Conservation (phyloP, 2,113 vertebrate species). For the Xenopus borealis region DNA sequence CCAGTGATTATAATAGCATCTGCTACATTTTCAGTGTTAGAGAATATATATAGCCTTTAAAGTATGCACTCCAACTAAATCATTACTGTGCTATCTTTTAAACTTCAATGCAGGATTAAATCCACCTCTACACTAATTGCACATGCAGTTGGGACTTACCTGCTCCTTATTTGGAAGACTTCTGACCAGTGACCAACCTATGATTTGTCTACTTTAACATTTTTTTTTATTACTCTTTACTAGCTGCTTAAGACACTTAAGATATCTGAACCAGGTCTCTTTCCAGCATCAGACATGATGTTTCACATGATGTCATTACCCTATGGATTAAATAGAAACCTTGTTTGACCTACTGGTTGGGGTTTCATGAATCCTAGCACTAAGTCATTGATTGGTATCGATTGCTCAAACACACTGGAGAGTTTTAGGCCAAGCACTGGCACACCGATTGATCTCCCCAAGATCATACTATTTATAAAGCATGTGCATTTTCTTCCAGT, state of each 20-base stretch:
- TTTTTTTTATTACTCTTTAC: not conserved
- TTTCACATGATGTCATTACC: not conserved
- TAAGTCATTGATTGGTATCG: conserved; percentile 16
- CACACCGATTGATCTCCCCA: conserved; percentile 23
- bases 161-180: no score
- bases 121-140: no score
- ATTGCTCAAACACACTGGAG: conserved; percentile 14
- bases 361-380: conserved; percentile 24
- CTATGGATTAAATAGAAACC: conserved; percentile 29
- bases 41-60: no score
- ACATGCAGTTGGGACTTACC: no score
- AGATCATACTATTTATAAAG: conserved; percentile 34
- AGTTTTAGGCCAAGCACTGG: conserved; percentile 26
- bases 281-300: not conserved
- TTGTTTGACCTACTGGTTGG: conserved; percentile 4
- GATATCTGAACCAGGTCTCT: not conserved
- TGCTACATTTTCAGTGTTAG: no score
- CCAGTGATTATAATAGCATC: no score
- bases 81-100: no score
- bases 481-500: conserved; percentile 39
- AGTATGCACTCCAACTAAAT: no score
- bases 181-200: no score
- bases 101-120: no score
- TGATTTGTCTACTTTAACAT: no score
- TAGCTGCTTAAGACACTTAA: not conserved